phyloP scores from a whole-genome alignment of 2,888 invertebrate species.

The Morpho deidamia region DNA sequence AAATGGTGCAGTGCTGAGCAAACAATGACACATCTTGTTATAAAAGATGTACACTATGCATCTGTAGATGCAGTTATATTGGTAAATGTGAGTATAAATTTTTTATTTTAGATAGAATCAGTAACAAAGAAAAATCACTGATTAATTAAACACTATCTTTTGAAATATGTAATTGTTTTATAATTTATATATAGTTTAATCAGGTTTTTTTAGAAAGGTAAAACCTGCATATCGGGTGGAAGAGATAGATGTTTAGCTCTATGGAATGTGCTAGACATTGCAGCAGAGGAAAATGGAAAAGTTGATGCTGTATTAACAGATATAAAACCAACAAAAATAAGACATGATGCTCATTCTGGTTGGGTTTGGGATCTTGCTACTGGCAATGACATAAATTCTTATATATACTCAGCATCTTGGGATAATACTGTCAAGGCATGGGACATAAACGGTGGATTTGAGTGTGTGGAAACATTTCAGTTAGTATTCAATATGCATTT shows the following conservation, averaged over 20 bases:
- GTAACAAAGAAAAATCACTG: not conserved
- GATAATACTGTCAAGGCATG: conserved; percentile 79
- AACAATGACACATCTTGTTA: conserved; percentile 64
- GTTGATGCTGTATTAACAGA: conserved; percentile 39
- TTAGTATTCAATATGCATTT: conserved; percentile 31
- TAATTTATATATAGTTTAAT: not conserved
- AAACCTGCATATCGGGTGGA: conserved; percentile 77
- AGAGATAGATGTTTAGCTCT: conserved; percentile 77
- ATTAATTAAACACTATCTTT: too few relatives aligned
- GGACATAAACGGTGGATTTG: conserved; percentile 64
- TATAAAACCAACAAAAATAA: conserved; percentile 48
- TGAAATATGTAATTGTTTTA: too few relatives aligned
- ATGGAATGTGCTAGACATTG: conserved; percentile 63
- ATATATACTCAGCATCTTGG: conserved; percentile 80
- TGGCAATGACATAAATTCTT: conserved; percentile 54
- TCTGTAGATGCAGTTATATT: conserved; percentile 79
- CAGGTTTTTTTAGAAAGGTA: conserved; percentile 51
- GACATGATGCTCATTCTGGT: conserved; percentile 75
- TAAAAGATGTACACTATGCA: conserved; percentile 76
- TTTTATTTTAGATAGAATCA: not conserved
- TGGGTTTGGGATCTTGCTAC: conserved; percentile 82
- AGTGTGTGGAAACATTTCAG: conserved; percentile 67
- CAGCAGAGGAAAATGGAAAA: conserved; percentile 40
- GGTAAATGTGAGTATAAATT: conserved; percentile 65
- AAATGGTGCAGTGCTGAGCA: conserved; percentile 73